Conservation (phyloP, 2,113 vertebrate species). For the Emberiza fucata region DNA sequence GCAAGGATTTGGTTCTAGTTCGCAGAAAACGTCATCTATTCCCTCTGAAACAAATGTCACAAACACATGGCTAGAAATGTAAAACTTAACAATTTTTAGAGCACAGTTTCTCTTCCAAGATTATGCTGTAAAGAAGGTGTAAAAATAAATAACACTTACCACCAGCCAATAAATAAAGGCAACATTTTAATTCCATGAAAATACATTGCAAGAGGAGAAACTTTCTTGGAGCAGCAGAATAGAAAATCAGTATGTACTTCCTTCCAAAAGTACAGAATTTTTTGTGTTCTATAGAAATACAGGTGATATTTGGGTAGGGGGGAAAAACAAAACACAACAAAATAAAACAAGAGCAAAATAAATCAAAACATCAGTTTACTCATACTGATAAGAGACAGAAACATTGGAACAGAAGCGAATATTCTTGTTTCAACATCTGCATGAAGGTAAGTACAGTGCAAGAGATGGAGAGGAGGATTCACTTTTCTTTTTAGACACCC, state of each 20-base stretch:
- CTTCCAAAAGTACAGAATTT: not conserved
- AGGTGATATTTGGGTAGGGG: not conserved
- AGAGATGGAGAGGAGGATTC: not conserved
- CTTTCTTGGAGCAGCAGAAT: not conserved
- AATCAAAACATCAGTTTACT: not conserved
- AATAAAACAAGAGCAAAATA: not conserved
- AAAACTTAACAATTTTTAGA: conserved; percentile 37
- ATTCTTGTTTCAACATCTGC: not conserved
- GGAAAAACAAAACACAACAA: not conserved
- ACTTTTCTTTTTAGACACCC: not conserved
- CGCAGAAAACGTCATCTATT: conserved; percentile 10
- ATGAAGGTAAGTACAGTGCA: not conserved
- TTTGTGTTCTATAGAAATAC: not conserved
- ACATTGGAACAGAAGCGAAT: not conserved
- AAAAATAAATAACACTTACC: not conserved
- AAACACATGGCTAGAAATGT: conserved; percentile 12
- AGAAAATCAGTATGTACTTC: not conserved
- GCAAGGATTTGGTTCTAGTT: not conserved
- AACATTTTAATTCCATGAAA: conserved; percentile 8
- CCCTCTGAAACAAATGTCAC: not conserved
- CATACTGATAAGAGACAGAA: conserved; percentile 26
- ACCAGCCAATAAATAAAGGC: conserved; percentile 1
- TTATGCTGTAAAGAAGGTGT: conserved; percentile 26
- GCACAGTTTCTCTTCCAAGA: conserved; percentile 54
- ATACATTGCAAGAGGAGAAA: not conserved